Evolutionary conservation across 2,888 invertebrate genomes (phyloP).

Genomic region (Crematogaster levior): DNA sequence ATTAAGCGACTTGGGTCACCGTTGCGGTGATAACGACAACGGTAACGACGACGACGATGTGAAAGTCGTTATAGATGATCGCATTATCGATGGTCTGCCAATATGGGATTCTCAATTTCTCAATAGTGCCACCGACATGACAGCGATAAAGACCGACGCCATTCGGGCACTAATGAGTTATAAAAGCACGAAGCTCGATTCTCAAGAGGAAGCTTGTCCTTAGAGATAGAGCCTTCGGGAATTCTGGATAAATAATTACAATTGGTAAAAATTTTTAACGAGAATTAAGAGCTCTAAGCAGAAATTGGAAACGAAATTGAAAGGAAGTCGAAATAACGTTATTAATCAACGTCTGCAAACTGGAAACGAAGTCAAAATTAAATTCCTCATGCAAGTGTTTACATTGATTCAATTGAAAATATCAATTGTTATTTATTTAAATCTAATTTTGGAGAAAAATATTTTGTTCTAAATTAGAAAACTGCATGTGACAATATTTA

Average conservation of each 20-base stretch:
- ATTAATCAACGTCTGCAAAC: conserved; percentile 20
- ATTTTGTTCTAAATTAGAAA: not conserved
- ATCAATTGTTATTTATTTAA: not conserved
- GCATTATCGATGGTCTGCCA: conserved; percentile 42
- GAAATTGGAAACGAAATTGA: not conserved
- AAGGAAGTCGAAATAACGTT: conserved; percentile 1
- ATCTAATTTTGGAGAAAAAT: not conserved
- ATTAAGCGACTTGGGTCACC: conserved; percentile 2
- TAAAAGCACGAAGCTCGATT: conserved; percentile 46
- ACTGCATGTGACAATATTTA: not conserved
- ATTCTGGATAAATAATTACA: not conserved
- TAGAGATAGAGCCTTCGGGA: not conserved
- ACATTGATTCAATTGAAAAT: conserved; percentile 26
- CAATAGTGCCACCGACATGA: conserved; percentile 3
- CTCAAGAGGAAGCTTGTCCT: not conserved
- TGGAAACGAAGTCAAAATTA: not conserved
- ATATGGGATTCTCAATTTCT: conserved; percentile 48
- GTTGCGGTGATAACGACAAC: not conserved
- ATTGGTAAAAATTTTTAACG: not conserved
- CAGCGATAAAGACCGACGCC: conserved; percentile 3
- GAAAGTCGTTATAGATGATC: conserved; percentile 28
- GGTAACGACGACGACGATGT: not conserved
- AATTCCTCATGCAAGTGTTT: not conserved
- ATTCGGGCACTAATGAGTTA: conserved; percentile 51
- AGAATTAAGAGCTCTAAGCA: not conserved